These are phyloP conservation scores for Salpingus planirostris DNA, from an alignment of 2,888 invertebrate species.

Conservation along the genomic window DNA sequence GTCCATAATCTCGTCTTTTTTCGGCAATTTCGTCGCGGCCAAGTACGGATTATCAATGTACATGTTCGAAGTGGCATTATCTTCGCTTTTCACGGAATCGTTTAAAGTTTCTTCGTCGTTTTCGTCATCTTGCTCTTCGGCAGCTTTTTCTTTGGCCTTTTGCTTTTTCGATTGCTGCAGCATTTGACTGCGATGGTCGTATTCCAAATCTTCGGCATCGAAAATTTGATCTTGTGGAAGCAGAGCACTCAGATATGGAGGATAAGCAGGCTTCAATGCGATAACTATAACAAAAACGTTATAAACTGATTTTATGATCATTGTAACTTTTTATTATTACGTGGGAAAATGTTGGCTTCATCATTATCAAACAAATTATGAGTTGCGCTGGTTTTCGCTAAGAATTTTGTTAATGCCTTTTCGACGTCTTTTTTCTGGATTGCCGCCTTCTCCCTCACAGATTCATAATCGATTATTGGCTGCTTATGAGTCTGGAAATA, in stretches of 20 bases:
- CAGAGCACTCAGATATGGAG: constrained; percentile 77
- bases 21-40: constrained; percentile 40
- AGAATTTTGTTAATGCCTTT: constrained; percentile 83
- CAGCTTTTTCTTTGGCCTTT: constrained; percentile 22
- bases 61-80: constrained; percentile 43
- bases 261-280: constrained; percentile 71
- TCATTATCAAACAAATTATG: constrained; percentile 86
- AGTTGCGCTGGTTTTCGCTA: constrained; percentile 83
- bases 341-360: constrained; percentile 78
- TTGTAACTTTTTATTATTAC: constrained; percentile 47
- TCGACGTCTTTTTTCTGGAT: constrained; percentile 90
- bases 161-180: constrained; percentile 33
- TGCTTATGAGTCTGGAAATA: constrained; percentile 78
- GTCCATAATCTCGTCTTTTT: constrained; percentile 27
- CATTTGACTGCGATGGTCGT: constrained; percentile 52
- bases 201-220: constrained; percentile 77
- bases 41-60: constrained; percentile 69
- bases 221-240: constrained; percentile 92
- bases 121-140: constrained; percentile 22
- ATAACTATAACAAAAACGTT: constrained; percentile 57
- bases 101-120: constrained; percentile 13
- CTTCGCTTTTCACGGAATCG: constrained; percentile 36
- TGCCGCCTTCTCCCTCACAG: constrained; percentile 89
- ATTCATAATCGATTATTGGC: constrained; percentile 93
- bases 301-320: too few relatives aligned